Percentiles rank a stretch among this genome's conserved stretches.
These are phyloP conservation scores for Corythucha ciliata DNA, from an alignment of 2,888 invertebrate genomes.

Conservation along the genomic window DNA sequence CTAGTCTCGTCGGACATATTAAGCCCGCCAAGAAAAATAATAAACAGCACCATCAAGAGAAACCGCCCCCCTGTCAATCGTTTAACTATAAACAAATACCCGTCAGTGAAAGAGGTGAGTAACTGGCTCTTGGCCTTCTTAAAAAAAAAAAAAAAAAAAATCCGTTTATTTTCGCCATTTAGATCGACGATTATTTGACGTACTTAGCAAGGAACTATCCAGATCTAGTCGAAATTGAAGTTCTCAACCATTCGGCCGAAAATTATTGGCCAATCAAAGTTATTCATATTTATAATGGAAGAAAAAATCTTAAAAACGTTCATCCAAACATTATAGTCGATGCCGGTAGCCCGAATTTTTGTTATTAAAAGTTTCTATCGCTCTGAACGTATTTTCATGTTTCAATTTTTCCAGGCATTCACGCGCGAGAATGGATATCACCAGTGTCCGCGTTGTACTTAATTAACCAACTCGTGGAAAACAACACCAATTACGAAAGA, in stretches of 20 bases:
- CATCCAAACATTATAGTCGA: slow-evolving; percentile 29
- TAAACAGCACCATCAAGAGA: no score
- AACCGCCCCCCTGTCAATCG: no score
- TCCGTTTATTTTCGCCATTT: no score
- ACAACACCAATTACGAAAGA: slow-evolving; percentile 28
- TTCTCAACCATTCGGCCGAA: slow-evolving; percentile 41
- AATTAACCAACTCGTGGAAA: slow-evolving; percentile 37
- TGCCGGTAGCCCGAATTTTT: slow-evolving; percentile 18
- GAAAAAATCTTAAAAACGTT: slow-evolving; percentile 10
- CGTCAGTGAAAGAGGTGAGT: no score
- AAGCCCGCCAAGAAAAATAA: no score
- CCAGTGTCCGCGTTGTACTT: slow-evolving; percentile 42
- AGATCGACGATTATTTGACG: slow-evolving; percentile 46
- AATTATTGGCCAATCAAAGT: slow-evolving; percentile 40
- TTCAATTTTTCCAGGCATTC: slow-evolving; percentile 32
- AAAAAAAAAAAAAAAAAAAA: no score
- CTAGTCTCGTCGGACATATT: no score
- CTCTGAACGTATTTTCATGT: neutral
- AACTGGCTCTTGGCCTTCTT: no score
- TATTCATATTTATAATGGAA: slow-evolving; percentile 39
- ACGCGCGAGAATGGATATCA: slow-evolving; percentile 44
- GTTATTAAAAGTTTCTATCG: neutral
- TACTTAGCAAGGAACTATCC: slow-evolving; percentile 38
- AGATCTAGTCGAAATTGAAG: slow-evolving; percentile 37
- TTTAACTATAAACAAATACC: no score